These are phyloP conservation scores for Myathropa florea DNA, from an alignment of 2,888 invertebrate species.

Conservation along the genomic window DNA sequence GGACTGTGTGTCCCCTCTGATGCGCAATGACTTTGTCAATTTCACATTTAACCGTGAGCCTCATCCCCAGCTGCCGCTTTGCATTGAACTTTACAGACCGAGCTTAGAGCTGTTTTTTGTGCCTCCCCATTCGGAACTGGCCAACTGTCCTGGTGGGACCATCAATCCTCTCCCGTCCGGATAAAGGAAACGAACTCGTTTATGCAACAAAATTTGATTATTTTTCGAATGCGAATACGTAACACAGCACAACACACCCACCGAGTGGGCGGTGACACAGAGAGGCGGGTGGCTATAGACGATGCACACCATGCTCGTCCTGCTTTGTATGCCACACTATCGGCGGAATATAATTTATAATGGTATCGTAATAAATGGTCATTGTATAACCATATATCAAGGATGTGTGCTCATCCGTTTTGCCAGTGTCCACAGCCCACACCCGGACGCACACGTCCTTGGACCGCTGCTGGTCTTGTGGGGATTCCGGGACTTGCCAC, in stretches of 20 bases:
- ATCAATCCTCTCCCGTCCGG: slow-evolving; percentile 50
- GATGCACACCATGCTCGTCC: slow-evolving; percentile 30
- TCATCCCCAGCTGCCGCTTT: not conserved
- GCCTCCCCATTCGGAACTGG: not conserved
- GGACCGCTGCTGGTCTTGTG: slow-evolving; percentile 38
- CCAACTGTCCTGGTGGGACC: slow-evolving; percentile 40
- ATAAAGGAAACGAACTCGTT: slow-evolving; percentile 55
- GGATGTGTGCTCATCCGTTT: slow-evolving; percentile 70
- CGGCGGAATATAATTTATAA: slow-evolving; percentile 73
- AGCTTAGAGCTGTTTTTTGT: not conserved
- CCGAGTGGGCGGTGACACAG: not conserved
- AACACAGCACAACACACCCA: not conserved
- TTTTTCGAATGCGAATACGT: slow-evolving; percentile 47
- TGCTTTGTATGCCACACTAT: slow-evolving; percentile 69
- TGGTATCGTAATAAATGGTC: slow-evolving; percentile 73
- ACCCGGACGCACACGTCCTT: not conserved
- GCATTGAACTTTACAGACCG: not conserved
- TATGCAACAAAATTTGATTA: slow-evolving; percentile 66
- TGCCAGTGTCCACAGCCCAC: slow-evolving; percentile 28
- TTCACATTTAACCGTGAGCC: not conserved
- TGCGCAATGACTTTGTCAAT: not conserved
- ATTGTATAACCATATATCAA: slow-evolving; percentile 73
- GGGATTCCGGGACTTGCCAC: slow-evolving; percentile 65
- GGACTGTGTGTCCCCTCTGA: not conserved
- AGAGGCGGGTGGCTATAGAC: not conserved